These are phyloP conservation scores for Perdita meconis DNA, from an alignment of 2,888 invertebrate species.

Conservation along the genomic window DNA sequence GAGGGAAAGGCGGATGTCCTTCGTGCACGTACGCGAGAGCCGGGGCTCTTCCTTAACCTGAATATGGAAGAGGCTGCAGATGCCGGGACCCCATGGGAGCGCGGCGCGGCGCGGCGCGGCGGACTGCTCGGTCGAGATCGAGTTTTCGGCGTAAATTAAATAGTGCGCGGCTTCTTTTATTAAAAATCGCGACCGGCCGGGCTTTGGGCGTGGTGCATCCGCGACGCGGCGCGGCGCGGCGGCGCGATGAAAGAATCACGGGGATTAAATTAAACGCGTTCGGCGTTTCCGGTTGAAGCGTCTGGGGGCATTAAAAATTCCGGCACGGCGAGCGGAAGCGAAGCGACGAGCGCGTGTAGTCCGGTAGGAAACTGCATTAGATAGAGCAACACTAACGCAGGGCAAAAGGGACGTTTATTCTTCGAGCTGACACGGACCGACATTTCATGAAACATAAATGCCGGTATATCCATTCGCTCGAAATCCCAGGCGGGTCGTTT, in stretches of 20 bases:
- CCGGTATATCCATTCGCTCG: conserved; percentile 53
- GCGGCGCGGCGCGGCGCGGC: too few relatives aligned
- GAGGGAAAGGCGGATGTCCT: conserved; percentile 26
- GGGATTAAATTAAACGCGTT: conserved; percentile 7
- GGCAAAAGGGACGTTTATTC: conserved; percentile 53
- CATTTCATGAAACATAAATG: conserved; percentile 62
- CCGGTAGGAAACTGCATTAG: conserved; percentile 61
- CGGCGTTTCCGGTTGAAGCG: background rate
- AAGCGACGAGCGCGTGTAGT: conserved; percentile 31
- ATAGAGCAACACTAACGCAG: conserved; percentile 33
- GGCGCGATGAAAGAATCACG: background rate
- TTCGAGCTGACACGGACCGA: conserved; percentile 42
- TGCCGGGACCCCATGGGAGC: conserved; percentile 7
- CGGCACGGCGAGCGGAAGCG: background rate
- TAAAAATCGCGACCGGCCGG: conserved; percentile 22
- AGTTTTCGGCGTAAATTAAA: conserved; percentile 11
- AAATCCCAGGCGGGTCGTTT: conserved; percentile 57
- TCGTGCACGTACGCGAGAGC: conserved; percentile 41
- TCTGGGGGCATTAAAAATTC: conserved; percentile 30
- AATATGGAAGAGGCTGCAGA: conserved; percentile 42
- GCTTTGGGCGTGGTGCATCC: too few relatives aligned
- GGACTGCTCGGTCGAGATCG: background rate
- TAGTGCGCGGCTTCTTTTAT: conserved; percentile 14
- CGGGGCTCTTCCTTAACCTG: conserved; percentile 44
- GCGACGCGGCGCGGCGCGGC: background rate